phyloP scores from a whole-genome alignment of 2,888 invertebrate species.

The Aporophyla lueneburgensis region DNA sequence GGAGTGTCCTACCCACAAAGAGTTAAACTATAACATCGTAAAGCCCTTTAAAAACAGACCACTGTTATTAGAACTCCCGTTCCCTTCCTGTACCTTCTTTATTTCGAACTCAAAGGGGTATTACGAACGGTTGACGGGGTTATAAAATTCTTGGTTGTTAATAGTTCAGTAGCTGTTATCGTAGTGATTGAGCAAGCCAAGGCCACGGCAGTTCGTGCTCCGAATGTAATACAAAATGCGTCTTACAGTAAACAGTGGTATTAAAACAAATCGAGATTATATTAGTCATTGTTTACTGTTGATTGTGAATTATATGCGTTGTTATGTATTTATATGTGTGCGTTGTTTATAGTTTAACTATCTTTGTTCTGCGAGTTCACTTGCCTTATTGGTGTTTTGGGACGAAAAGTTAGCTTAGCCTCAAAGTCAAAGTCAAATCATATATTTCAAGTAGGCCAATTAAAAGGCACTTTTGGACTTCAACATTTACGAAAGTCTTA shows the following conservation, averaged over 20 bases:
- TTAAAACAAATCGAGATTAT: slow-evolving; percentile 64
- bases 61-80: slow-evolving; percentile 58
- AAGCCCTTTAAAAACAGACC: slow-evolving; percentile 69
- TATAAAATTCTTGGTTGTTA: slow-evolving; percentile 57
- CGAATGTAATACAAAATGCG: slow-evolving; percentile 74
- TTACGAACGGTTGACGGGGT: slow-evolving; percentile 21
- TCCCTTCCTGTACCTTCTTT: slow-evolving; percentile 36
- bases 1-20: slow-evolving; percentile 60
- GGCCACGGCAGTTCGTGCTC: slow-evolving; percentile 75
- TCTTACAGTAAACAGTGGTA: slow-evolving; percentile 67
- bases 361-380: neutral
- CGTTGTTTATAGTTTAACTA: neutral
- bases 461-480: neutral
- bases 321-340: slow-evolving; percentile 15
- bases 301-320: slow-evolving; percentile 36
- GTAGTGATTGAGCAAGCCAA: slow-evolving; percentile 74
- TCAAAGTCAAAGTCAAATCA: neutral
- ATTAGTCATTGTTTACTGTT: slow-evolving; percentile 61
- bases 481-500: neutral
- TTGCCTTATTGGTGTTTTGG: neutral
- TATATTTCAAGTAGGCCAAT: neutral
- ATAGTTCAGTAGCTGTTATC: slow-evolving; percentile 73
- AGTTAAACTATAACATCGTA: slow-evolving; percentile 71
- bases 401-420: neutral
- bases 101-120: slow-evolving; percentile 27